These are phyloP conservation scores for Sialis fuliginosa DNA, from an alignment of 2,888 invertebrate genomes.

Conservation along the genomic window DNA sequence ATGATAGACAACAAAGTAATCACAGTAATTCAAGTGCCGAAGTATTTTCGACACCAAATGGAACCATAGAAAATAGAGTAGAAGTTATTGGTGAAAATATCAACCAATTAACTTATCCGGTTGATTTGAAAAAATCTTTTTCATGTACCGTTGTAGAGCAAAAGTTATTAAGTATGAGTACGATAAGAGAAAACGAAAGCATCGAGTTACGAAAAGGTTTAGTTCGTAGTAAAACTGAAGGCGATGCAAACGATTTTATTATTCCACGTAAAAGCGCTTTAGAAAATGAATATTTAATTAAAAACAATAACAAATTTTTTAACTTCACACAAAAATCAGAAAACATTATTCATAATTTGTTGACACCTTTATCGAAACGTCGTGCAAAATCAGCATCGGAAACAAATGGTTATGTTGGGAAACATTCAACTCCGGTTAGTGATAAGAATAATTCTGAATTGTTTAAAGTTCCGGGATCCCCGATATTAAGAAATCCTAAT, in stretches of 20 bases:
- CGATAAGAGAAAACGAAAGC: neutral
- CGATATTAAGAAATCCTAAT: slow-evolving; percentile 12
- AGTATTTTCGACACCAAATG: slow-evolving; percentile 21
- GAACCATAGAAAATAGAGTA: slow-evolving; percentile 9
- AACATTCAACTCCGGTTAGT: slow-evolving; percentile 15
- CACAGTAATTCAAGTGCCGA: slow-evolving; percentile 17
- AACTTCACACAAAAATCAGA: slow-evolving; percentile 18
- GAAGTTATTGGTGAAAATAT: neutral
- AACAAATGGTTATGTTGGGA: slow-evolving; percentile 6
- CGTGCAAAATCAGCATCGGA: slow-evolving; percentile 9
- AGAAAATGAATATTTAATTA: neutral
- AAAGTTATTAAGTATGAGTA: neutral
- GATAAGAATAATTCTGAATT: slow-evolving; percentile 11
- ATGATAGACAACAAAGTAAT: slow-evolving; percentile 16
- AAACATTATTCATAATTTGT: slow-evolving; percentile 34
- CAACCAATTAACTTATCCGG: too few species aligned
- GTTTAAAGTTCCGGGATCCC: slow-evolving; percentile 17
- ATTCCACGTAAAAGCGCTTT: neutral
- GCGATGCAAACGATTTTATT: neutral
- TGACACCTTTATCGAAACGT: slow-evolving; percentile 38
- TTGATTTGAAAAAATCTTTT: slow-evolving; percentile 1
- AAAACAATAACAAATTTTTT: slow-evolving; percentile 11
- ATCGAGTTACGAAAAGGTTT: neutral
- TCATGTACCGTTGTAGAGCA: slow-evolving; percentile 1
- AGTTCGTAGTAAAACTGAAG: neutral